These are phyloP conservation scores for Mallotus villosus DNA, from an alignment of 2,797 vertebrate genomes.

Conservation along the genomic window DNA sequence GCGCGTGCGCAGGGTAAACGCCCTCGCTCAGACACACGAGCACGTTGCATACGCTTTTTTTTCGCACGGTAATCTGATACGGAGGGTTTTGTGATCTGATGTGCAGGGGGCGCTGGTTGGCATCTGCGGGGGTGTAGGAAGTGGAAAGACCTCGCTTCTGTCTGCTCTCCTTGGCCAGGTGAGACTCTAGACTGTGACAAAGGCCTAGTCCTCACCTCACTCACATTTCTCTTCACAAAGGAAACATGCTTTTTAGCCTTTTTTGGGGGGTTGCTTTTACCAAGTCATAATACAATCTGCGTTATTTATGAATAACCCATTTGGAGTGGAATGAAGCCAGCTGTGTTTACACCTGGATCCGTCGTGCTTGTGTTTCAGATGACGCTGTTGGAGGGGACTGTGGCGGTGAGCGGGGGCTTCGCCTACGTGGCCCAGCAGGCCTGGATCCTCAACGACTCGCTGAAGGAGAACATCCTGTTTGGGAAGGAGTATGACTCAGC, in stretches of 20 bases:
- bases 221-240: constrained; percentile 9
- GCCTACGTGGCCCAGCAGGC: constrained; percentile 83
- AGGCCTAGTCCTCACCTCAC: constrained; percentile 2
- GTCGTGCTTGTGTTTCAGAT: constrained; percentile 63
- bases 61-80: background rate
- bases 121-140: constrained; percentile 79
- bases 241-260: too few species aligned
- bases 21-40: background rate
- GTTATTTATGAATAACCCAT: background rate
- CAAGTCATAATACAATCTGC: constrained; percentile 3
- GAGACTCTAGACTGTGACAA: constrained; percentile 31
- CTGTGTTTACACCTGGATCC: too few species aligned
- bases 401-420: constrained; percentile 73
- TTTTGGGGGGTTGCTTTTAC: background rate
- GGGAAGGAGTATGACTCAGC: constrained; percentile 71
- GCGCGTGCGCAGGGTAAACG: constrained; percentile 67
- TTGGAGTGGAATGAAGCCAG: too few species aligned
- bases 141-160: constrained; percentile 80
- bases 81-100: constrained; percentile 2
- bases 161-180: constrained; percentile 82
- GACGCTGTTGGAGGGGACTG: constrained; percentile 78
- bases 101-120: constrained; percentile 76
- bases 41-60: background rate
- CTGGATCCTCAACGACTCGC: constrained; percentile 83
- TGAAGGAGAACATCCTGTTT: constrained; percentile 83